Base-by-base conservation (phyloP, 2,113 vertebrate genomes). In the Pogonocichla stellata region DNA sequence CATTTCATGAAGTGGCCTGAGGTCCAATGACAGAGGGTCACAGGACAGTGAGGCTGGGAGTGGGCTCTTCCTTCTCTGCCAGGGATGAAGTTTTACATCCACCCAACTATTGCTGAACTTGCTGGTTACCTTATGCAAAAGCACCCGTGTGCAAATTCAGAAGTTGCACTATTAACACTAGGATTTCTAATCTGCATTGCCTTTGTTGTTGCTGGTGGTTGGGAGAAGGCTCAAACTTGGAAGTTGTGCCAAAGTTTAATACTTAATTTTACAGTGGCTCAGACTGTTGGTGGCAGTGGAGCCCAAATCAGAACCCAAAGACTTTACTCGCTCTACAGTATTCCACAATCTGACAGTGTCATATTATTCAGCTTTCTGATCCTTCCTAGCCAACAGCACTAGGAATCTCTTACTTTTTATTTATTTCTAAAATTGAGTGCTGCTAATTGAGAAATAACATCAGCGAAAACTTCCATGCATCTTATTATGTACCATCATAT, bases 111-210 rank as follows among this genome's bases (percentile, higher is more conserved):
- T 45, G 42, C 56, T 29, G 78, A 19, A 31, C 54, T 45, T 20
- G 17, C 19, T 0, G 1, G 25, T 64, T 54, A 45, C 3, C 0
- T 70, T 24, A 25, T 6, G 16, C 38, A 78, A 62, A 72, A 75
- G 13, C 20, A 12, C 19, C 33, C 15, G 5, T 2, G 28, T 33
- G n/a, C 58, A 60, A 47, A 13, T 28, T 72, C 38, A 33, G 47
- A 29, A 20, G 15, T 17, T 28, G 31, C 29, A 23, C 33, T 64
- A 12, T 10, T 34, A 64, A 75, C 40, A 31, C 40, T 26, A 50
- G 11, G 36, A 45, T 64, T 60, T 73, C 47, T 67, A 58, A 66
- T 34, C 34, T 71, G 60, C 24, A 12, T 64, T 69, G 58, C 48
- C 22, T 22, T 66, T 62, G 26, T 36, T 78, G 61, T 15, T 67